Percentiles rank a stretch among this genome's conserved stretches.
These are phyloP conservation scores for Porphyrio hochstetteri DNA, from an alignment of 2,113 vertebrate species.

Conservation along the genomic window DNA sequence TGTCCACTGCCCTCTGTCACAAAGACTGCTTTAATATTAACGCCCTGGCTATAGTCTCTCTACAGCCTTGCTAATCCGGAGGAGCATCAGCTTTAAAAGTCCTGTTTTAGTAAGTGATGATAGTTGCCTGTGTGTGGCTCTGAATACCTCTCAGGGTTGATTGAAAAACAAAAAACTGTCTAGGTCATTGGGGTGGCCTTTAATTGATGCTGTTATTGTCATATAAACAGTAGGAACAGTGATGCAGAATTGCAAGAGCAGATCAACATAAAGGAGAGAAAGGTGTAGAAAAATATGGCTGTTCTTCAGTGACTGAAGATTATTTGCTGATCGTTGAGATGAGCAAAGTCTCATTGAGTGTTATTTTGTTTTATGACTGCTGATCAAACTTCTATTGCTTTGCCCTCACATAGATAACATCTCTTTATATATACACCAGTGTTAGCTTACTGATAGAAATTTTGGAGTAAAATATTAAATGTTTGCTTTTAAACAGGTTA, in stretches of 20 bases:
- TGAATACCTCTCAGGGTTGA: neutral
- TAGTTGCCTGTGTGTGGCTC: neutral
- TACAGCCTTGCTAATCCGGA: neutral
- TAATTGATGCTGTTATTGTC: neutral
- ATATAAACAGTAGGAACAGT: neutral
- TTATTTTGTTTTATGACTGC: neutral
- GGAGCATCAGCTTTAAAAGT: neutral
- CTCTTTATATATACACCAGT: neutral
- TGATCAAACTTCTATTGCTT: neutral
- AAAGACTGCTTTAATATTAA: neutral
- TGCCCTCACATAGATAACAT: neutral
- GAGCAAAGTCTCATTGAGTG: neutral
- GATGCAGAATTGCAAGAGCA: neutral
- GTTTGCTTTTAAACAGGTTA: slow-evolving; percentile 71
- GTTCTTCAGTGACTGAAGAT: neutral
- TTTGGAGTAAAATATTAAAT: slow-evolving; percentile 21
- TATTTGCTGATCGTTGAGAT: neutral
- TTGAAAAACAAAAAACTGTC: neutral
- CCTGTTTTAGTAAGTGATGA: neutral
- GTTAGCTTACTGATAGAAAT: neutral
- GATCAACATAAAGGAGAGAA: neutral
- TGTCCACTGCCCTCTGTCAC: neutral
- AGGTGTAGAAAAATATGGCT: neutral
- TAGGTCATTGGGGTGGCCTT: neutral
- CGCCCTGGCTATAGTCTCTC: neutral